Conservation (phyloP, 2,888 invertebrate genomes). For the Caenorhabditis sinica region DNA sequence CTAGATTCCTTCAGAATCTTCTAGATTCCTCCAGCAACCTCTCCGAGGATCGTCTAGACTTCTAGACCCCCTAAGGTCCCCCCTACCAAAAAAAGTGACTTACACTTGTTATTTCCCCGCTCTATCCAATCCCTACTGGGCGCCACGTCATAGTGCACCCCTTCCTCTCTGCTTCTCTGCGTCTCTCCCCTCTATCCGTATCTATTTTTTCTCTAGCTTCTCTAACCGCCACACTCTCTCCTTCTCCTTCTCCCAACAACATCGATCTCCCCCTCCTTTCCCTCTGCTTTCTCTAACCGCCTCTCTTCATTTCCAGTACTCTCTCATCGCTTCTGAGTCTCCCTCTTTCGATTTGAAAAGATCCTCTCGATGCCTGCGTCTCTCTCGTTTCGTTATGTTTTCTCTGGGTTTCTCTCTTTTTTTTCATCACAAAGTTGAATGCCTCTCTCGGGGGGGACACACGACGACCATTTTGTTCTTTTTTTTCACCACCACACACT, state of each 20-base stretch:
- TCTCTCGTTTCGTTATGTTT: neutral
- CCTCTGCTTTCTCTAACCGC: slow-evolving; percentile 4
- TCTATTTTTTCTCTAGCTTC: slow-evolving; percentile 5
- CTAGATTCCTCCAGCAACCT: no score
- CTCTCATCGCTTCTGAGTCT: slow-evolving; percentile 1
- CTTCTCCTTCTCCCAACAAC: no score
- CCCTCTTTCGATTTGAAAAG: no score
- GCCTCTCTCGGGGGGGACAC: no score
- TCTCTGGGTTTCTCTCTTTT: neutral
- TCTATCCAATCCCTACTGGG: neutral
- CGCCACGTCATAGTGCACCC: slow-evolving; percentile 56
- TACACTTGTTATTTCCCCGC: slow-evolving; percentile 31
- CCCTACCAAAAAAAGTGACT: slow-evolving; percentile 10
- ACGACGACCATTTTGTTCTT: no score
- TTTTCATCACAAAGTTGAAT: neutral
- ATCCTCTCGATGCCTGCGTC: no score
- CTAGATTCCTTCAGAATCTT: no score
- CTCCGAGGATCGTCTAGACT: neutral
- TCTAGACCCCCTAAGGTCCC: neutral
- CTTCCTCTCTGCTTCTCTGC: slow-evolving; percentile 22
- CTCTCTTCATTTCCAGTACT: slow-evolving; percentile 2
- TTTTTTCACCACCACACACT: no score
- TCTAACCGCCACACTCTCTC: neutral
- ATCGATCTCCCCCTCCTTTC: slow-evolving; percentile 11
- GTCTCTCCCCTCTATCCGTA: no score